Evolutionary conservation across 2,797 vertebrate species (phyloP), one percentile per base, ranked within the genome.

Genomic region (Leptoclinus maculatus): DNA sequence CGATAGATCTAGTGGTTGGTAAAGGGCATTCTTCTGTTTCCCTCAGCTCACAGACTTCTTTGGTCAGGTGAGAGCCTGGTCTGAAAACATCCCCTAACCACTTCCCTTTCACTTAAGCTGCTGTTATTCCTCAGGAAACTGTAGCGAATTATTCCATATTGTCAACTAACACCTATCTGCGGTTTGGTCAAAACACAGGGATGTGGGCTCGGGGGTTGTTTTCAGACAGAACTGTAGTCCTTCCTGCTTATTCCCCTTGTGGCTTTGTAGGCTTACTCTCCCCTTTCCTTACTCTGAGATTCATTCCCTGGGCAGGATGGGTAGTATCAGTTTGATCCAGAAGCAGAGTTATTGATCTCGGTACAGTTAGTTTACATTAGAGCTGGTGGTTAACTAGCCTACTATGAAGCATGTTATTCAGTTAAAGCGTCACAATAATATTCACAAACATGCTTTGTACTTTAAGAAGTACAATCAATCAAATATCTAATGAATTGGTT

Each of bases 21-120:
- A 93, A 94, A 94, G 92, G 92, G 89, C 86, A 47, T 89, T 93
- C 89, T 90, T 93, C 85, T 93, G 87, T 90, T 93, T 90, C 90
- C 47, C 85, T 91, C 90, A 94, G 93, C 92, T 92, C 81, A 89
- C 90, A 91, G 89, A 93, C 83, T 76, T 94, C 90, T 89, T 94
- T 87, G 90, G 83, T 92, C 92, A 93, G 92, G 92, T 93, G 92
- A 93, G 91, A 92, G 62, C 76, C 89, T 91, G 91, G 78, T 93
- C 89, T 91, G 89, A 94, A 94, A 94, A 91, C 93, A 90, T 70
- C 86, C 89, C 85, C 70, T 4, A 78, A 71, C 76, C 79, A 83
- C 83, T 77, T 60, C 43, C 41, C n/a, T 66, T 57, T 60, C 9
- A 71, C 43, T 49, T 25, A 64, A 11, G 59, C 58, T 41, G 16